Evolutionary conservation across 2,797 vertebrate genomes (phyloP).

Genomic region (Sciaenops ocellatus): DNA sequence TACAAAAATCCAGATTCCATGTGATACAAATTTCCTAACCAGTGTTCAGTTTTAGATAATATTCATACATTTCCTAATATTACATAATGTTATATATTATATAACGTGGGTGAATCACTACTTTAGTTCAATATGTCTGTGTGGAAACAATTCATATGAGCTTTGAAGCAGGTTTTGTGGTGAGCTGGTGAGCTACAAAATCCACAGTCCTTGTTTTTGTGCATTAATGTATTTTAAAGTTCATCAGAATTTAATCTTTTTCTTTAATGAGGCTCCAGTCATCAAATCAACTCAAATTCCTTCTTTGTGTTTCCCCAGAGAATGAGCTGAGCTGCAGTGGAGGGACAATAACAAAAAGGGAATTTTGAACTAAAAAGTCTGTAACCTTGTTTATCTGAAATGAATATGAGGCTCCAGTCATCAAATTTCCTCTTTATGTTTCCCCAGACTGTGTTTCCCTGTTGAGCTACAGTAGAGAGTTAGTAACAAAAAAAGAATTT

Average conservation of each 20-base stretch:
- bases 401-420: background rate
- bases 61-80: background rate
- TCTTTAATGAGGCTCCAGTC: too few relatives aligned
- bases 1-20: background rate
- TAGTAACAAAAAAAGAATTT: background rate
- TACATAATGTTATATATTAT: too few relatives aligned
- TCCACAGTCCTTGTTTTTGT: background rate
- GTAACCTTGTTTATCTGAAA: background rate
- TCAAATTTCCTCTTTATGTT: background rate
- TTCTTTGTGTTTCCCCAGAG: background rate
- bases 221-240: background rate
- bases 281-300: background rate
- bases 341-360: background rate
- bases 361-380: constrained; percentile 3
- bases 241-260: too few relatives aligned
- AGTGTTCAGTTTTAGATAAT: background rate
- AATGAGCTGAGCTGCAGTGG: background rate
- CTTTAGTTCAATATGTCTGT: background rate
- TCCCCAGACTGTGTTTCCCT: background rate
- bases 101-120: background rate
- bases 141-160: background rate
- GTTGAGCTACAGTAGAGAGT: background rate
- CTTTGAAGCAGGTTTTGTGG: background rate
- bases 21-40: background rate
- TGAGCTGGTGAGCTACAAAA: background rate